Evolutionary conservation across 37 sponge, comb jelly and placozoan genomes (phyloP), one percentile per base, ranked within the genome.

Genomic region (Hexactinellida sp.): DNA sequence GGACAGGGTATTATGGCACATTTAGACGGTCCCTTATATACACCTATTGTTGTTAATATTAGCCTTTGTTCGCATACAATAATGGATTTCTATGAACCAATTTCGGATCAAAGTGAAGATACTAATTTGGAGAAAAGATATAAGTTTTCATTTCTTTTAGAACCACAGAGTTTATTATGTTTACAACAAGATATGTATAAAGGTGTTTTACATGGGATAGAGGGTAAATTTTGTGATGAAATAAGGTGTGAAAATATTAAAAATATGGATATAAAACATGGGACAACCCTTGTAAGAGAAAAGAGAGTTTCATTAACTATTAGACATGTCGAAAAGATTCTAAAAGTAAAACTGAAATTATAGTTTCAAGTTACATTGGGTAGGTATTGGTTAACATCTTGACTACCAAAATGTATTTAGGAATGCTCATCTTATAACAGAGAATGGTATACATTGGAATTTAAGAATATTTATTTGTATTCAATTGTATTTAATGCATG

Each of bases 1-100:
- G 94, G 96, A 0, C 94, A 98, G 84, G 99, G 99, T 24, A 98
- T 98, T 24, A 94, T 98, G 94, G 91, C 99, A 21, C 99, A 99
- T 84, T 85, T 87, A 55, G 99, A 99, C 89, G 99, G 99, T 34
- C 99, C 99, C 10, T 90, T 99, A 10, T 99, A 93, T 84, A 71
- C 38, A 34, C 97, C 99, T 9, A 85, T 88, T 24, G 91, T 99
- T 19, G 90, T 91, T 0, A 99, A 97, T 36, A 89, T 99, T 39
- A 96, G 93, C 84, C 90, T 99, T 0, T 97, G 99, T 13, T 91
- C 94, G 30, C 89, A 89, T 38, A 94, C 89, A 7, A 10, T 96
- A 54, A 84, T 99, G 36, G 93, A 96, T 82, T 95, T 99, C 84
- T 92, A 91, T 41, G 85, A 52, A 0, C 87, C 89, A 24, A 36